Percentiles rank a stretch among this genome's conserved stretches.
phyloP scores from a whole-genome alignment of 2,113 vertebrate species.

The Candoia aspera region DNA sequence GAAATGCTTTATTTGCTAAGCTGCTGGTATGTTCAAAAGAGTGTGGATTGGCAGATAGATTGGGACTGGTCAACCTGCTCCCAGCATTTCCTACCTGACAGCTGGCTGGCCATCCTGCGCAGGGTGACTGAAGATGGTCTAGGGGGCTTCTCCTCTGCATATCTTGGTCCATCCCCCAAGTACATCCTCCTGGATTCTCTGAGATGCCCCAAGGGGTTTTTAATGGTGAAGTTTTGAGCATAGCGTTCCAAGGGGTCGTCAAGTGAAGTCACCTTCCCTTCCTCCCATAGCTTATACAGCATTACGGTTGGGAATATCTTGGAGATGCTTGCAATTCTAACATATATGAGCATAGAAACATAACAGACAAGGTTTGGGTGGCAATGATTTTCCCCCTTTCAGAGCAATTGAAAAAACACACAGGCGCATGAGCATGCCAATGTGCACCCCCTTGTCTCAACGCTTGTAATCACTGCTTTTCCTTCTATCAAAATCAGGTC shows the following conservation, averaged over 20 bases:
- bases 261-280: conserved; percentile 81
- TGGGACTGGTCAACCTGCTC: too few relatives aligned
- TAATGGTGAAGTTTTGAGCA: conserved; percentile 79
- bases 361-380: background rate
- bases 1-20: too few relatives aligned
- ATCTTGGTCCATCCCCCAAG: conserved; percentile 76
- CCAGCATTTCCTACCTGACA: conserved; percentile 72
- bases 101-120: conserved; percentile 90
- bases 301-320: conserved; percentile 92
- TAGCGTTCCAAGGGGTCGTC: conserved; percentile 90
- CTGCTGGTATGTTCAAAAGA: too few relatives aligned
- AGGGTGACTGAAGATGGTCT: conserved; percentile 83
- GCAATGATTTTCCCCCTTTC: background rate
- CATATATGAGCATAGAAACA: background rate
- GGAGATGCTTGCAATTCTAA: conserved; percentile 88
- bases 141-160: conserved; percentile 78
- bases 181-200: conserved; percentile 74
- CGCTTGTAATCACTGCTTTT: background rate
- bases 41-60: too few relatives aligned
- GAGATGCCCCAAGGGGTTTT: conserved; percentile 81
- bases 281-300: conserved; percentile 92
- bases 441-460: too few relatives aligned
- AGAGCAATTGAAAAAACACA: background rate
- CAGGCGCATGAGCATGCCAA: background rate
- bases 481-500: background rate